Conservation (phyloP, 2,797 vertebrate species). For the Tenualosa ilisha region DNA sequence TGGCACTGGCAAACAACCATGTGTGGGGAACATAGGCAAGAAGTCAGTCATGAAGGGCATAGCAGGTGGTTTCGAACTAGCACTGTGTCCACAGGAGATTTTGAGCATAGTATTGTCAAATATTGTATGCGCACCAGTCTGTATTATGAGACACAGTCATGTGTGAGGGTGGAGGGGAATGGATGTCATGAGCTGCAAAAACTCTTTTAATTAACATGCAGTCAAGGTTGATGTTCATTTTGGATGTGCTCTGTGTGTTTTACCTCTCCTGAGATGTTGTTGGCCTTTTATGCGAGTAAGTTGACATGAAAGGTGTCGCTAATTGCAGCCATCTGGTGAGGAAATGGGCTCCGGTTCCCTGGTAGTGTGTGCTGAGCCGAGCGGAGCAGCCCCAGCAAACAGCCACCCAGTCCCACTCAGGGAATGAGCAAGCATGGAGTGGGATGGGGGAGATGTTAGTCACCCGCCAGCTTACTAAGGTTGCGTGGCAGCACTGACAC, state of each 20-base stretch:
- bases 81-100: background rate
- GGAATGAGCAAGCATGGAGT: slow-evolving; percentile 4
- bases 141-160: background rate
- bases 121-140: background rate
- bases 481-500: slow-evolving; percentile 20
- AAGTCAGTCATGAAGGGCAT: background rate
- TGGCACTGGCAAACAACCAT: background rate
- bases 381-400: background rate
- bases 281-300: background rate
- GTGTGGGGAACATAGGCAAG: background rate
- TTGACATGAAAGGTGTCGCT: slow-evolving; percentile 12
- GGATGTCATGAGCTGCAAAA: background rate
- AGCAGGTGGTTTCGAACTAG: background rate
- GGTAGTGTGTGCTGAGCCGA: background rate
- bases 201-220: background rate
- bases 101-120: background rate
- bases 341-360: background rate
- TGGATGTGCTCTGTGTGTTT: background rate
- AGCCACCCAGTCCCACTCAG: background rate
- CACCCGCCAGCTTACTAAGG: background rate
- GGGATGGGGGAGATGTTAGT: slow-evolving; percentile 5
- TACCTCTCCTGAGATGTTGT: background rate
- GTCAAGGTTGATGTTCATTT: background rate
- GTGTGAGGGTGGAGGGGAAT: background rate
- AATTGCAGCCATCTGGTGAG: slow-evolving; percentile 21